These are phyloP conservation scores for Melikaiella ostensackeni DNA, from an alignment of 2,888 invertebrate genomes.

Conservation along the genomic window DNA sequence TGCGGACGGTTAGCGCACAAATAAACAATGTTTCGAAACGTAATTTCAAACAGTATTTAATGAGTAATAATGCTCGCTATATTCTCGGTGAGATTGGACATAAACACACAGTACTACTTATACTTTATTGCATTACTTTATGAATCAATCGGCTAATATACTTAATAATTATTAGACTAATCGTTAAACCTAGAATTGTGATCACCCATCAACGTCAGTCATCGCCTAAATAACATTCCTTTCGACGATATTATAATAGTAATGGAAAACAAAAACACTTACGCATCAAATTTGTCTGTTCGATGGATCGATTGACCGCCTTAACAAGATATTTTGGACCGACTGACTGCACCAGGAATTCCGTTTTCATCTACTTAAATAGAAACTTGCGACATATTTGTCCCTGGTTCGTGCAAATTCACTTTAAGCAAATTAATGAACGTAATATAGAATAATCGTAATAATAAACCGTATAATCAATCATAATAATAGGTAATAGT, in stretches of 20 bases:
- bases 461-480: slow-evolving; percentile 73
- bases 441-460: slow-evolving; percentile 71
- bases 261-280: slow-evolving; percentile 46
- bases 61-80: slow-evolving; percentile 76
- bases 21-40: slow-evolving; percentile 65
- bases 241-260: slow-evolving; percentile 41
- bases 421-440: slow-evolving; percentile 74
- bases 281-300: slow-evolving; percentile 37
- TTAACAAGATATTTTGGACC: slow-evolving; percentile 47
- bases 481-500: slow-evolving; percentile 67
- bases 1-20: slow-evolving; percentile 48
- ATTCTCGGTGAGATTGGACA: slow-evolving; percentile 77
- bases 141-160: slow-evolving; percentile 77
- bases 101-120: slow-evolving; percentile 77
- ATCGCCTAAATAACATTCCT: slow-evolving; percentile 59
- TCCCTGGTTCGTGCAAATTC: slow-evolving; percentile 43
- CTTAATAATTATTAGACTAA: slow-evolving; percentile 77
- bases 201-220: slow-evolving; percentile 77
- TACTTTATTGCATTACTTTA: slow-evolving; percentile 77
- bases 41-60: slow-evolving; percentile 74
- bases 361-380: slow-evolving; percentile 48
- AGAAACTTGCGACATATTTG: slow-evolving; percentile 37
- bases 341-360: slow-evolving; percentile 74
- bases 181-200: slow-evolving; percentile 76
- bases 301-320: slow-evolving; percentile 42